Evolutionary conservation across 2,888 invertebrate species (phyloP).

Genomic region (Pseudococcus jackbeardsleyi): DNA sequence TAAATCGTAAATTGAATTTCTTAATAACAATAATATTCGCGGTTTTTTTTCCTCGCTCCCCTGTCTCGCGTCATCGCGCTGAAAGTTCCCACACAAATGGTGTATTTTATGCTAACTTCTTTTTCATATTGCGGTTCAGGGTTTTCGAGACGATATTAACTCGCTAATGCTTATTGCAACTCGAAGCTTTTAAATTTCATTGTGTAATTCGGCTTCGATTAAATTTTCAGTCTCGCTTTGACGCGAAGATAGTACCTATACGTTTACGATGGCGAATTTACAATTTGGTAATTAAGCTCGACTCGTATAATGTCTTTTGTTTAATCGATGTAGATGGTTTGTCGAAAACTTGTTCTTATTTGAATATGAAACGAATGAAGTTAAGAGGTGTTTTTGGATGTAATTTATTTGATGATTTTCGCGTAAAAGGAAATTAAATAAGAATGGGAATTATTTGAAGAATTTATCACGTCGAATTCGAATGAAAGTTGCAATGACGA

Average conservation of each 20-base stretch:
- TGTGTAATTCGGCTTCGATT: conserved; percentile 31
- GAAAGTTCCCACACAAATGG: conserved; percentile 17
- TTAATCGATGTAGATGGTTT: conserved; percentile 17
- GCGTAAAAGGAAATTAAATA: conserved; percentile 19
- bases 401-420: conserved; percentile 28
- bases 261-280: background rate
- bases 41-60: background rate
- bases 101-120: conserved; percentile 31
- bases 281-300: conserved; percentile 33
- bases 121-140: conserved; percentile 18
- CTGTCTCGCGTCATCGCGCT: background rate
- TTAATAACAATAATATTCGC: conserved; percentile 34
- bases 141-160: background rate
- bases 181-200: conserved; percentile 41
- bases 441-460: conserved; percentile 4
- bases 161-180: conserved; percentile 30
- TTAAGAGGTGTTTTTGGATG: background rate
- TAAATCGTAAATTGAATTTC: conserved; percentile 39
- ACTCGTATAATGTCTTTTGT: conserved; percentile 38
- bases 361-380: conserved; percentile 11
- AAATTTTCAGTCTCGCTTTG: conserved; percentile 28
- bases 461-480: background rate
- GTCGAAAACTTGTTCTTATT: conserved; percentile 23
- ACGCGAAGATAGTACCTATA: background rate
- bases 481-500: background rate